Evolutionary conservation across 2,888 invertebrate species (phyloP), one percentile per base, ranked within the genome.

Genomic region (Tetheella fluctuosa): DNA sequence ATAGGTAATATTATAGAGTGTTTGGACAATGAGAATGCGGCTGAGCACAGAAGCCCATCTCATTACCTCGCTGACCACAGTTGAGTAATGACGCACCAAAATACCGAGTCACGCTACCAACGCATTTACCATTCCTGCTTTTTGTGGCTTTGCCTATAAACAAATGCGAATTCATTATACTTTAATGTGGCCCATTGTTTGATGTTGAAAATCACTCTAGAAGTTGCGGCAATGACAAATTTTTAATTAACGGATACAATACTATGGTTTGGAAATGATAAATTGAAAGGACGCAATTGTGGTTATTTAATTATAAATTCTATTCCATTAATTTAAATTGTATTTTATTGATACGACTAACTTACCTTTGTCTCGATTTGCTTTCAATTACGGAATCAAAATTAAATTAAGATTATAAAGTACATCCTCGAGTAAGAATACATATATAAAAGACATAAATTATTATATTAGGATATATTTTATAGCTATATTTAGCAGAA

Each of bases 61-160:
- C 88, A 89, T 88, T 89, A 88, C 85, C 81, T 80, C 73, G 68
- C 79, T 79, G 78, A 88, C 89, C 89, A 74, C 88, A 85, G 74
- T 75, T 83, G 85, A 86, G 84, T 86, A 87, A 88, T 84, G 86
- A 81, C 79, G 78, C 73, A 69, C 70, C 67, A 71, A 79, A 55
- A 75, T 69, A 72, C 68, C 70, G 69, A 79, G 83, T 83, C 84
- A 85, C 82, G 86, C 81, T 72, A 78, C 73, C 67, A 69, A 61
- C 65, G 64, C 74, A 66, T 68, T 76, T 70, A 65, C 72, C 70
- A 59, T 67, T 62, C 68, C 62, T 64, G 74, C 76, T 79, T 83
- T 81, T 78, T 83, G 83, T 68, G 80, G 83, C 71, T 77, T 70
- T 67, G 65, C 71, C 70, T 63, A 76, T 76, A 79, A 79, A 82